Percentiles rank a stretch among this genome's conserved stretches.
phyloP scores from a whole-genome alignment of 2,888 invertebrate genomes.

The Cephus nigrinus region DNA sequence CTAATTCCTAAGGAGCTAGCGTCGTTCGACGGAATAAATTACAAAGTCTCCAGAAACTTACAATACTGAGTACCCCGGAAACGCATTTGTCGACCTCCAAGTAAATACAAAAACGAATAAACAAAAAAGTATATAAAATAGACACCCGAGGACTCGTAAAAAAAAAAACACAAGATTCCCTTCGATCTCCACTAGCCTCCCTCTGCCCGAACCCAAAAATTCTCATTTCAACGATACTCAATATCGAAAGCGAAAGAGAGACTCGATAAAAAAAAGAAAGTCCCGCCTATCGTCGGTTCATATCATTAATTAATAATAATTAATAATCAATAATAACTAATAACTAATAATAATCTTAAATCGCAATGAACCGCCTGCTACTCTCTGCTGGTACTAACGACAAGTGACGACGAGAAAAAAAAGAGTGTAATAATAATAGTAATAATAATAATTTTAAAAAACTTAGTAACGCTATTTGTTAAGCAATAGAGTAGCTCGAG shows the following conservation, averaged over 20 bases:
- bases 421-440: slow-evolving; percentile 20
- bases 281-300: not conserved
- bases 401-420: not conserved
- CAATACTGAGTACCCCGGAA: not conserved
- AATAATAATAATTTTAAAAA: slow-evolving; percentile 9
- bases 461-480: not conserved
- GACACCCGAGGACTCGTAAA: not conserved
- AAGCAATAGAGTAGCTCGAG: slow-evolving; percentile 32
- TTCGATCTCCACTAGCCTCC: not conserved
- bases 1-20: not conserved
- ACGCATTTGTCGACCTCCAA: not conserved
- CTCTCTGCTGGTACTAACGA: not conserved
- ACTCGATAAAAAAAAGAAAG: not conserved
- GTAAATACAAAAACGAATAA: slow-evolving; percentile 2
- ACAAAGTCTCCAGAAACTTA: not conserved
- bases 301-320: not conserved
- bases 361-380: not conserved
- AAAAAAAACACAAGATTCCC: not conserved
- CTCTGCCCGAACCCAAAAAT: not conserved
- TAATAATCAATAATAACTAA: not conserved
- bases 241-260: not conserved
- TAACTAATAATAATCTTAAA: not conserved
- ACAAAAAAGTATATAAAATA: slow-evolving; percentile 22
- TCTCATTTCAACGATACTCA: not conserved
- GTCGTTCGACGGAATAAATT: not conserved